phyloP scores from a whole-genome alignment of 2,888 invertebrate species.

The Lithophane socia region DNA sequence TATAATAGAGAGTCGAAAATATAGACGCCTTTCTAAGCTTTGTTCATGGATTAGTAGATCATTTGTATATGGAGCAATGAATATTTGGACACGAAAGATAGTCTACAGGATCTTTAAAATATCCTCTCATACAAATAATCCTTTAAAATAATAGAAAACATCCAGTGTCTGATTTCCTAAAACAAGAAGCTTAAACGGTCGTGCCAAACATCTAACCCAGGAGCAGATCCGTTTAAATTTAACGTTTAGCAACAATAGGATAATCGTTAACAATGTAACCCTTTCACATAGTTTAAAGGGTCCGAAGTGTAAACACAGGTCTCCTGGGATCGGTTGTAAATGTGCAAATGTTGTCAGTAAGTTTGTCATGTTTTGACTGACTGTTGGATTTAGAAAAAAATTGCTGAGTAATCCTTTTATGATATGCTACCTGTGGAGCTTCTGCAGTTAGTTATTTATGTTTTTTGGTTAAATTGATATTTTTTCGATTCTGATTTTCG shows the following conservation, averaged over 20 bases:
- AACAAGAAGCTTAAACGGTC: too few relatives aligned
- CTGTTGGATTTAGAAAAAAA: constrained; percentile 78
- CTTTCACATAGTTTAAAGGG: constrained; percentile 78
- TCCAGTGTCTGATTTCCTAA: too few relatives aligned
- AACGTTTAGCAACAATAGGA: constrained; percentile 66
- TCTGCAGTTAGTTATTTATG: background rate
- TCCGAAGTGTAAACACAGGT: constrained; percentile 74
- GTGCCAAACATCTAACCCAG: constrained; percentile 16
- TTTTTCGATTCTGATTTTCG: background rate
- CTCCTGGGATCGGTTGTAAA: constrained; percentile 77
- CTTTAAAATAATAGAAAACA: background rate
- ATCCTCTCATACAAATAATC: too few relatives aligned
- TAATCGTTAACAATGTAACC: constrained; percentile 76
- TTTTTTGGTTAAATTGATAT: background rate
- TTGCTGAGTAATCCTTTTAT: constrained; percentile 82
- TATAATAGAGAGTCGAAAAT: background rate
- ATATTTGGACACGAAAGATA: too few relatives aligned
- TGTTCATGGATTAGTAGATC: background rate
- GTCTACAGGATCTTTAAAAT: too few relatives aligned
- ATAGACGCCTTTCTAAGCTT: background rate
- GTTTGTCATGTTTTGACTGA: constrained; percentile 88
- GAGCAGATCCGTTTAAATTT: constrained; percentile 67
- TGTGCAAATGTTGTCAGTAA: constrained; percentile 80
- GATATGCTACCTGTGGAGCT: constrained; percentile 77
- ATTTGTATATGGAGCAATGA: background rate